These are phyloP conservation scores for Magallana angulata DNA, from an alignment of 1,140 invertebrate species.

Conservation along the genomic window DNA sequence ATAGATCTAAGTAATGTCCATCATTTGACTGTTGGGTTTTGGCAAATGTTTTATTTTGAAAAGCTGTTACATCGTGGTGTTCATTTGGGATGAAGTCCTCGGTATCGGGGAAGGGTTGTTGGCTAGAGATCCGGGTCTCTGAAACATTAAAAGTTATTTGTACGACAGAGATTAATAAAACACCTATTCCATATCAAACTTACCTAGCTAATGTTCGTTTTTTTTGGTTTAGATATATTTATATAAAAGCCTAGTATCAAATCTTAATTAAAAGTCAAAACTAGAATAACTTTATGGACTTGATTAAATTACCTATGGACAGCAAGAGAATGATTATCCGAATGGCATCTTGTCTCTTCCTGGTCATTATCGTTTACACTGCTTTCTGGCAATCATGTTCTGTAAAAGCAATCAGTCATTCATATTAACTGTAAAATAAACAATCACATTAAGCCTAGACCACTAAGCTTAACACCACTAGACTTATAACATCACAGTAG, in stretches of 20 bases:
- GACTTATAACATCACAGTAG: too few species aligned
- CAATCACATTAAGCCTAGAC: too few species aligned
- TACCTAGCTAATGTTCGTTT: too few species aligned
- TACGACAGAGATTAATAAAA: background rate
- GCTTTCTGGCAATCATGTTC: constrained; percentile 6
- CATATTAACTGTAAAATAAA: too few species aligned
- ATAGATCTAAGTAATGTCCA: constrained; percentile 30
- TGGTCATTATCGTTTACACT: constrained; percentile 5
- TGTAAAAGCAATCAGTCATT: background rate
- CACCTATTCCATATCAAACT: too few species aligned
- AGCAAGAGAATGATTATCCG: background rate
- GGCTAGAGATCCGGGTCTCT: background rate
- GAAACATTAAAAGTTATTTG: background rate
- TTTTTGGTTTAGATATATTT: too few species aligned
- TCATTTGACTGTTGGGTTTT: background rate
- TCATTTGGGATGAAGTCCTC: background rate
- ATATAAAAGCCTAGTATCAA: too few species aligned
- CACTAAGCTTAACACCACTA: too few species aligned
- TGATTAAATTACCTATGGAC: background rate
- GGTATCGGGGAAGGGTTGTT: background rate
- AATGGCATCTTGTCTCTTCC: background rate
- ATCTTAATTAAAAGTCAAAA: too few species aligned
- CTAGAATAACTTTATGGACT: too few species aligned
- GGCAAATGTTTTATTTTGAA: background rate
- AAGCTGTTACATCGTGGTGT: background rate